Percentiles rank a stretch among this genome's conserved stretches.
phyloP scores from a whole-genome alignment of 1,140 invertebrate species.

The Pseudomyrmex flavicornis region DNA sequence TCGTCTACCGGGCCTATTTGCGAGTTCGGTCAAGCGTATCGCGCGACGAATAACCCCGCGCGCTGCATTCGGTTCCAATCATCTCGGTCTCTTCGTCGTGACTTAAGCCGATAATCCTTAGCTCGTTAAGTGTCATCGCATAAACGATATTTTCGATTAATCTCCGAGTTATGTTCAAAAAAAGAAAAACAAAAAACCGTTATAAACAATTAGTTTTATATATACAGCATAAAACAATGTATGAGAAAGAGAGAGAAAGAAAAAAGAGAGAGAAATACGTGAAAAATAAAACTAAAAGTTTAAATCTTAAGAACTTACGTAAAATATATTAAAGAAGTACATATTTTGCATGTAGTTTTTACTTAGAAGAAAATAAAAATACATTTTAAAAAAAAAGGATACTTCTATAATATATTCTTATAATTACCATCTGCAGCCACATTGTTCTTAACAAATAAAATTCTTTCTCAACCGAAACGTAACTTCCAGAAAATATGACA shows the following conservation, averaged over 20 bases:
- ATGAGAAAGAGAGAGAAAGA: too few species aligned
- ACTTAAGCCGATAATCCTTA: neutral
- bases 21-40: constrained; percentile 32
- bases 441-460: neutral
- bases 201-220: too few species aligned
- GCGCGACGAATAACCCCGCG: constrained; percentile 13
- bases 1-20: constrained; percentile 40
- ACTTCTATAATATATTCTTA: neutral
- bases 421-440: neutral
- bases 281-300: too few species aligned
- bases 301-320: too few species aligned
- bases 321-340: neutral
- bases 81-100: neutral
- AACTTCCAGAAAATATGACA: neutral
- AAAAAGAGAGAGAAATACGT: too few species aligned
- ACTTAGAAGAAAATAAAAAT: neutral
- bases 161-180: too few species aligned
- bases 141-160: too few species aligned
- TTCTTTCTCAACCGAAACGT: neutral
- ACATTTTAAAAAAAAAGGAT: neutral
- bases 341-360: too few species aligned
- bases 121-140: too few species aligned
- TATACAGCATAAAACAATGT: too few species aligned
- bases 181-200: too few species aligned
- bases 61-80: constrained; percentile 20